Evolutionary conservation across 2,888 invertebrate species (phyloP), one percentile per base, ranked within the genome.

Genomic region (Atrina japonica): DNA sequence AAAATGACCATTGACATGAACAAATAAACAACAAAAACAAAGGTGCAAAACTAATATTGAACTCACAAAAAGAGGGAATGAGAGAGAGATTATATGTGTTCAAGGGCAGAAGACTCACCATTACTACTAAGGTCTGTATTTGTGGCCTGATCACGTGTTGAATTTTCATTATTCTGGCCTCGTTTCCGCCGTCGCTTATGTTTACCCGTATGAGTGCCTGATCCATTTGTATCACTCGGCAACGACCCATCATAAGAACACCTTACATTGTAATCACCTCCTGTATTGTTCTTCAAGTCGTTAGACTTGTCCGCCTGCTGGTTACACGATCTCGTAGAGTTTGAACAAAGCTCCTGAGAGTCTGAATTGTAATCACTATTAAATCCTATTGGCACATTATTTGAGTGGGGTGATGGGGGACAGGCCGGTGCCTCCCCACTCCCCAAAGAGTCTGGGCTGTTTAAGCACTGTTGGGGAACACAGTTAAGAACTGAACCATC

Each of bases 61-160:
- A n/a, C n/a, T n/a, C n/a, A n/a, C n/a, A n/a, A n/a, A n/a, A n/a
- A n/a, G n/a, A n/a, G n/a, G n/a, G n/a, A n/a, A n/a, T n/a, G n/a
- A n/a, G n/a, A n/a, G n/a, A n/a, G n/a, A n/a, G n/a, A n/a, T n/a
- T n/a, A n/a, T n/a, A n/a, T n/a, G n/a, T n/a, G n/a, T n/a, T 18
- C 16, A 18, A 43, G 16, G 11, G 6, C 11, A 52, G 21, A 0
- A 16, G 29, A 76, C 84, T 45, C 68, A 87, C 87, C 87, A 75
- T 86, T 86, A 69, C 87, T 87, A 75, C 87, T 86, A 52, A 86
- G 73, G 73, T 87, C 87, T 64, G 87, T 87, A 70, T 87, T 87
- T 0, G 87, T 87, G 3, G 86, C 85, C 68, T 87, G 87, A 81
- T 87, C 87, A 73, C 83, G 80, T 29, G 78, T 87, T 18, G 77